Conservation (phyloP, 1,140 invertebrate species). For the Rhyzopertha dominica region DNA sequence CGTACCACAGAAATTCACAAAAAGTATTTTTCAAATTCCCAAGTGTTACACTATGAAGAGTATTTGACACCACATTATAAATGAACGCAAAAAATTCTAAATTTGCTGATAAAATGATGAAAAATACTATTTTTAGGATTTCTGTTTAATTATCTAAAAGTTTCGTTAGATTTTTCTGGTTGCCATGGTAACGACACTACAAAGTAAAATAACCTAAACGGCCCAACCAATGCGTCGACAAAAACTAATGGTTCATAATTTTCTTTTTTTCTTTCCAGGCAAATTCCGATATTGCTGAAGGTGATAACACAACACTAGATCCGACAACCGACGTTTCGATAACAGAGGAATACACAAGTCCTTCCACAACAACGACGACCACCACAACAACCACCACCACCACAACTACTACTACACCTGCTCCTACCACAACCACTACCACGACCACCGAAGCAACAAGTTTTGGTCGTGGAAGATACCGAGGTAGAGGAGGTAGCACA, state of each 20-base stretch:
- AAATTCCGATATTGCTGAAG: conserved; percentile 30
- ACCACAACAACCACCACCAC: conserved; percentile 58
- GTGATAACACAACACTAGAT: conserved; percentile 37
- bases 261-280: too few species aligned
- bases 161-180: too few species aligned
- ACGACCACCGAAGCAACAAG: conserved; percentile 48
- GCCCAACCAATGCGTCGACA: too few species aligned
- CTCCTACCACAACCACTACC: conserved; percentile 48
- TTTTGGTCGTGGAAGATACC: conserved; percentile 44
- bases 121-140: too few species aligned
- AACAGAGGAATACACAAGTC: conserved; percentile 39
- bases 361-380: too few species aligned
- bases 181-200: too few species aligned
- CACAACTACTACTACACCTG: conserved; percentile 51
- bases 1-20: too few species aligned
- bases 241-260: too few species aligned
- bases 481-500: conserved; percentile 18
- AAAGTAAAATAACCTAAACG: not conserved
- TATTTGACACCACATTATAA: too few species aligned
- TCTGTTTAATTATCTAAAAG: too few species aligned
- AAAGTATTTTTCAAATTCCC: too few species aligned
- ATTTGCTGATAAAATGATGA: not conserved
- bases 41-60: too few species aligned
- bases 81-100: conserved; percentile 11
- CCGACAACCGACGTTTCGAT: conserved; percentile 39